Evolutionary conservation across 2,113 vertebrate genomes (phyloP), one percentile per base, ranked within the genome.

Genomic region (Rynchops niger): DNA sequence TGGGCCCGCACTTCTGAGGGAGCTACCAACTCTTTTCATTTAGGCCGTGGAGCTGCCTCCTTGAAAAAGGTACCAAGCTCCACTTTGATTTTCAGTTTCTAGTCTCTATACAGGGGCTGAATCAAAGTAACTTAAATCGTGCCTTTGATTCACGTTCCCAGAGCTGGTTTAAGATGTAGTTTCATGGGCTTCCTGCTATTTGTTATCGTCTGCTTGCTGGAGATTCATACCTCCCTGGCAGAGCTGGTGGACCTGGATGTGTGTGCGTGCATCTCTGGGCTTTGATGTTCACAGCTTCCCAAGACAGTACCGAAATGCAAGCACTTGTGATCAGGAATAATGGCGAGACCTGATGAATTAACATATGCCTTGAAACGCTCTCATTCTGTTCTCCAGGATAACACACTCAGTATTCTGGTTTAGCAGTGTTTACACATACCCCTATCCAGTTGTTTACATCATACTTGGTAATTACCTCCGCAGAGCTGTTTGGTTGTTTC

Each of bases 401-500:
- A 92, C 49, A 32, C 2, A 4, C 61, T 83, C 76, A 49, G 70
- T 77, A 56, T 84, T 94, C 86, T 73, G 88, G 30, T 73, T 93
- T 76, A 93, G 84, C 77, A 86, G 40, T 92, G 94, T 98, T 97
- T 97, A 97, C 67, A 66, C 23, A 27, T 65, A 62, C 36, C 58
- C 56, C 67, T 38, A 55, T 65, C 59, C 73, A 78, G 82, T 74
- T 97, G 91, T 97, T 97, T 96, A 88, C 86, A 73, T 90, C 79
- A 86, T 52, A 32, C 59, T 92, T 88, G 49, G 92, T 92, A 97
- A 95, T 93, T 95, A 88, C 86, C 81, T 95, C 88, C 85, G 58
- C 86, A 61, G 71, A 85, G 32, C 52, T 96, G 89, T 95, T 96
- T 91, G 91, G 70, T 92, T 96, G 80, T 96, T 96, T 92, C 87